phyloP scores from a whole-genome alignment of 2,797 vertebrate species.

The Amphiprion clarkii region DNA sequence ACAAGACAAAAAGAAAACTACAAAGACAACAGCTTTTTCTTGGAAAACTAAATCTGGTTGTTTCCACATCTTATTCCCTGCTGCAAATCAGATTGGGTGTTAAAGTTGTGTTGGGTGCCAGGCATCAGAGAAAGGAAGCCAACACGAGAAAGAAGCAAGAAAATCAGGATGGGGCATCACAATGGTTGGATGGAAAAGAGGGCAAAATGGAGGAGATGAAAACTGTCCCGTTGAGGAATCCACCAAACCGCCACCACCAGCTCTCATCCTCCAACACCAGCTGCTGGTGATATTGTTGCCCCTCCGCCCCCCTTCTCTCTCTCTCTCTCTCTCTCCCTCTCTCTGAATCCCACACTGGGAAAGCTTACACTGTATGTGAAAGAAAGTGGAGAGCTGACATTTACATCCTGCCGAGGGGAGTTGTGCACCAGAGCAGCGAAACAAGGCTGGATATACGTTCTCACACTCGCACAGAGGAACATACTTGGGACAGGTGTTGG shows the following conservation, averaged over 20 bases:
- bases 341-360: constrained; percentile 41
- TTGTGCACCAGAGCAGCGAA: constrained; percentile 46
- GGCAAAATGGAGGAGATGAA: constrained; percentile 69
- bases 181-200: constrained; percentile 47
- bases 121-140: constrained; percentile 17
- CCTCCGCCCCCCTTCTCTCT: background rate
- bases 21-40: constrained; percentile 42
- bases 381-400: constrained; percentile 70
- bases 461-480: constrained; percentile 56
- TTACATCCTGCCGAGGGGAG: constrained; percentile 63
- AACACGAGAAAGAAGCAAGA: constrained; percentile 24
- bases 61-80: constrained; percentile 29
- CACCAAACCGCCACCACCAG: constrained; percentile 24
- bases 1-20: constrained; percentile 52
- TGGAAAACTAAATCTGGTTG: background rate
- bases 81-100: constrained; percentile 63
- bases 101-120: constrained; percentile 38
- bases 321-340: background rate
- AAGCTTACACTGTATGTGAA: constrained; percentile 43
- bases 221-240: constrained; percentile 66
- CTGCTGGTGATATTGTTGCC: constrained; percentile 19
- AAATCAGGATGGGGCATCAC: constrained; percentile 34
- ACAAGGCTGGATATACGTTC: constrained; percentile 53
- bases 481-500: constrained; percentile 71
- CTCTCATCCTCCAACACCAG: constrained; percentile 38